Conservation (phyloP, 2,797 vertebrate species). For the Danio aesculapii region DNA sequence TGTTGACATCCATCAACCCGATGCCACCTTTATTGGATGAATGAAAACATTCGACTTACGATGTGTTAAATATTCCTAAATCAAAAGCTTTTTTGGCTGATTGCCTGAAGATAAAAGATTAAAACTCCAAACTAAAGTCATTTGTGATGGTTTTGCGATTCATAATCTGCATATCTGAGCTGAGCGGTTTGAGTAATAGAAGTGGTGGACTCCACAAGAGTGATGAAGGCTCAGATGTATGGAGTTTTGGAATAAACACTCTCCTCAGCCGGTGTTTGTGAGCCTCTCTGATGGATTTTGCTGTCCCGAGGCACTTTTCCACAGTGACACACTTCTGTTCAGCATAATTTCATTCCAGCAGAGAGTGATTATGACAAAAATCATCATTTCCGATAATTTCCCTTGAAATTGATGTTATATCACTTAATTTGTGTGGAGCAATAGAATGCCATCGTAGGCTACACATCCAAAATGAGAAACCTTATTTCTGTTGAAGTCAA, state of each 20-base stretch:
- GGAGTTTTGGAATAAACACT: constrained; percentile 30
- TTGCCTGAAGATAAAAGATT: constrained; percentile 48
- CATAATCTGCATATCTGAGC: constrained; percentile 52
- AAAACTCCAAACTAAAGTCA: constrained; percentile 39
- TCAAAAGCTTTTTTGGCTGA: constrained; percentile 43
- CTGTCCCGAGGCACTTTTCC: not conserved
- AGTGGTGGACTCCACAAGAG: not conserved
- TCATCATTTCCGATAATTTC: not conserved
- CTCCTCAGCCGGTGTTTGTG: not conserved
- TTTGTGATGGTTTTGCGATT: constrained; percentile 43
- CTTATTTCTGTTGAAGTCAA: not conserved
- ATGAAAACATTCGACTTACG: constrained; percentile 21
- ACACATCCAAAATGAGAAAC: not conserved
- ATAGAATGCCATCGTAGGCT: not conserved
- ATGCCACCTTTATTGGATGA: not conserved
- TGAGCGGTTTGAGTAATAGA: constrained; percentile 17
- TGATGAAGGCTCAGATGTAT: constrained; percentile 20
- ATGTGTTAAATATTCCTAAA: constrained; percentile 27
- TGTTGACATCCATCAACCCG: not conserved
- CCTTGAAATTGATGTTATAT: not conserved
- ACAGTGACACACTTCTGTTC: not conserved
- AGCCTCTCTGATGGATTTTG: constrained; percentile 15
- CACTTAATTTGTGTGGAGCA: not conserved
- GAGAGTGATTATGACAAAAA: not conserved
- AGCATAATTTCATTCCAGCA: not conserved